Evolutionary conservation across 2,888 invertebrate species (phyloP).

Genomic region (Philaethria dido): DNA sequence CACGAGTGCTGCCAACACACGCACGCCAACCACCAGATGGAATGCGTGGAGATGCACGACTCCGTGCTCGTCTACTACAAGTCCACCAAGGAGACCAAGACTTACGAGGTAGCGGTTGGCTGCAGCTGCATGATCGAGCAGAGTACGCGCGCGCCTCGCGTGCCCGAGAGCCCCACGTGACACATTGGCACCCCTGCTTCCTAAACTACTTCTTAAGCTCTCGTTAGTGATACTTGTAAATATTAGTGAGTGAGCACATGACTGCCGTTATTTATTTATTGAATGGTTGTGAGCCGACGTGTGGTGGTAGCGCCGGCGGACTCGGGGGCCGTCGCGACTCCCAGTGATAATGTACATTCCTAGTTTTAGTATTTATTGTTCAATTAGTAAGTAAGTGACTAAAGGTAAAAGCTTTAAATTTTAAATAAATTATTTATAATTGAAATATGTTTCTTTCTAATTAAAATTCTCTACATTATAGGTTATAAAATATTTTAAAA

Average conservation of each 20-base stretch:
- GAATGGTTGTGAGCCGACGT: conserved; percentile 45
- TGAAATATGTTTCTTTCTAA: too few species aligned
- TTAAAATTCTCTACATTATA: too few species aligned
- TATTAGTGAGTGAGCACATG: conserved; percentile 37
- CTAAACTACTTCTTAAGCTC: conserved; percentile 54
- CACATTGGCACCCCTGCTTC: conserved; percentile 24
- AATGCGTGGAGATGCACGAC: conserved; percentile 74
- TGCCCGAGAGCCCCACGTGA: conserved; percentile 44
- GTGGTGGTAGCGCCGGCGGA: not conserved
- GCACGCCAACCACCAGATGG: conserved; percentile 59
- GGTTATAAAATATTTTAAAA: too few species aligned
- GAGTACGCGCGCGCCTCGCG: conserved; percentile 47
- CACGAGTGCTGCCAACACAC: conserved; percentile 70
- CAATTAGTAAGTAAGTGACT: conserved; percentile 36
- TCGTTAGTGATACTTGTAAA: conserved; percentile 40
- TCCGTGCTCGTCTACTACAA: conserved; percentile 67
- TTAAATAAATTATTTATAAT: conserved; percentile 33
- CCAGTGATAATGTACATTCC: conserved; percentile 34
- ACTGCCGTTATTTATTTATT: conserved; percentile 45
- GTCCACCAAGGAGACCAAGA: conserved; percentile 42
- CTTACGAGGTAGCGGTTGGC: conserved; percentile 66
- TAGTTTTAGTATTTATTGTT: conserved; percentile 39
- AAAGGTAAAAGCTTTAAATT: conserved; percentile 47
- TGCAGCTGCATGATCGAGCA: conserved; percentile 71
- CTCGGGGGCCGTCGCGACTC: conserved; percentile 1